Base-by-base conservation (phyloP, 1,140 invertebrate genomes). In the Pseudobourletiella spinata region DNA sequence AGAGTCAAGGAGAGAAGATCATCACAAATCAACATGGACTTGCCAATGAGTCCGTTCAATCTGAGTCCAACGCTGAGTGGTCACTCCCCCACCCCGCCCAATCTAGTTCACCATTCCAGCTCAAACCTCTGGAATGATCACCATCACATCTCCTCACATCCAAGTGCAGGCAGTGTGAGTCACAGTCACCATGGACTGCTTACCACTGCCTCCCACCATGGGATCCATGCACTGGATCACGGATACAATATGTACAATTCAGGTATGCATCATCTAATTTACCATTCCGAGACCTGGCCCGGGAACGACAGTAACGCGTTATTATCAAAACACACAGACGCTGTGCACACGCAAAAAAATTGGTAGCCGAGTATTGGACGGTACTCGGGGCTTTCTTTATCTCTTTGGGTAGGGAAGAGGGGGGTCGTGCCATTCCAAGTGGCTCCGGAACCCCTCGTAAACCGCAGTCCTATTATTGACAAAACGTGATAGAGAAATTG, bases 31-130 rank as follows among this genome's bases (percentile, higher is more conserved):
- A 39, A 16, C 16, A 69, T 69, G 64, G 64, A 66, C 39, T 35
- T 65, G 28, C 67, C 64, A 59, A 87, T 89, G 84, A 87, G 86
- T 75, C 85, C 87, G 65, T 78, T 76, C 75, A 83, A 85, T 72
- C 77, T 87, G 74, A 85, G 85, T 73, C 82, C 87, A 35, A 46
- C 58, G 30, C 29, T 66, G 18, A 66, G 55, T 69, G 68, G 64
- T 29, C 68, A 69, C 46, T 66, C 68, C 20, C 65, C 68, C 20
- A 69, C 65, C 24, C 64, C 62, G 35, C 68, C 68, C 22, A 69
- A 64, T 60, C 54, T 69, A 58, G 59, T 61, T 43, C 64, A 69
- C 63, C 68, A 69, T 62, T 58, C 62, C 18, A 50, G 42, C 60
- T 54, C 44, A 48, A 67, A 61, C 43, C 43, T 65, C 43, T 68